phyloP scores from a whole-genome alignment of 2,888 invertebrate species.

The Rhyacophila evoluta region DNA sequence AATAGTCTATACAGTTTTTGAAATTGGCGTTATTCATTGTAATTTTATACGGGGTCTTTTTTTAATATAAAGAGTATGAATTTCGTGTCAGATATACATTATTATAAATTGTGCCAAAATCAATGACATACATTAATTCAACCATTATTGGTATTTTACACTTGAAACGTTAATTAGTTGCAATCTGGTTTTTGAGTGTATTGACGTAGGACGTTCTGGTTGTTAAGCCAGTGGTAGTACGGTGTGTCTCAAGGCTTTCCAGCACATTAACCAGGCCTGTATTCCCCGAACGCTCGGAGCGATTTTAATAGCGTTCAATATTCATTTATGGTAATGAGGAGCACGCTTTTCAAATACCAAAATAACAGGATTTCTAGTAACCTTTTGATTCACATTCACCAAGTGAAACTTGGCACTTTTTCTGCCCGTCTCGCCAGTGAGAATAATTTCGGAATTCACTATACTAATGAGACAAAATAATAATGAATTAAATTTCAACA shows the following conservation, averaged over 20 bases:
- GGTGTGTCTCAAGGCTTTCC: conserved; percentile 41
- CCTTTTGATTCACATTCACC: conserved; percentile 36
- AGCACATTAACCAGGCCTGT: conserved; percentile 11
- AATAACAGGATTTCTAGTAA: conserved; percentile 46
- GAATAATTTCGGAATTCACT: neutral
- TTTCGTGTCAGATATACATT: no score
- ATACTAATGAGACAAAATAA: neutral
- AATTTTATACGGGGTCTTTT: no score
- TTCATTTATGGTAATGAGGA: conserved; percentile 42
- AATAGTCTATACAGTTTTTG: no score
- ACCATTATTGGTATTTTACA: neutral
- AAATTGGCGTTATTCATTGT: no score
- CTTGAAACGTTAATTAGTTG: conserved; percentile 1
- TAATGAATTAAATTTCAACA: neutral
- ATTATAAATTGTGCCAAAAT: no score
- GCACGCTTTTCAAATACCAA: conserved; percentile 44
- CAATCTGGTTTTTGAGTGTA: neutral
- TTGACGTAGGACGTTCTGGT: conserved; percentile 3
- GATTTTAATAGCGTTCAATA: conserved; percentile 25
- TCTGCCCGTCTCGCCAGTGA: neutral
- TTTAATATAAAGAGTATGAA: no score
- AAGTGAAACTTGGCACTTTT: neutral
- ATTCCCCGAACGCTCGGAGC: neutral
- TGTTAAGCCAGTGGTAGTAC: neutral
- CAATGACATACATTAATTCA: no score